A percentile compares a stretch with the other conserved stretches of the same genome.
Conservation (phyloP, 2,113 vertebrate species). For the Plecturocebus donacophilus region DNA sequence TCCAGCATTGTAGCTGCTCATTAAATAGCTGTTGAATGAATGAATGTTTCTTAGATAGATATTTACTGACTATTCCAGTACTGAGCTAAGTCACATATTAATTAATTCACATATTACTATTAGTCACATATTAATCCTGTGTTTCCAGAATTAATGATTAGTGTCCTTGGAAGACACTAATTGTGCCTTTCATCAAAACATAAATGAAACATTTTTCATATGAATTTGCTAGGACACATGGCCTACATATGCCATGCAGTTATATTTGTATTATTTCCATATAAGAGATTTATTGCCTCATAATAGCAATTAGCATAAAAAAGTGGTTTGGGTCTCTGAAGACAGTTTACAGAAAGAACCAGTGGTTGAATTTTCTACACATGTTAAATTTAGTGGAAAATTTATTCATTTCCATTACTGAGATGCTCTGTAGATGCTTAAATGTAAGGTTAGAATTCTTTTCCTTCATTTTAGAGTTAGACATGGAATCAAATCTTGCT, state of each 20-base stretch:
- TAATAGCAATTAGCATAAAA: conserved; percentile 60
- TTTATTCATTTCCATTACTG: neutral
- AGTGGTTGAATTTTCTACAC: conserved; percentile 27
- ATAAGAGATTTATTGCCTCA: conserved; percentile 59
- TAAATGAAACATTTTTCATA: conserved; percentile 64
- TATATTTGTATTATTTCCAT: conserved; percentile 55
- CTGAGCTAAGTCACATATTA: conserved; percentile 31
- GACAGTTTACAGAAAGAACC: conserved; percentile 45
- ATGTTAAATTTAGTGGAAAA: neutral
- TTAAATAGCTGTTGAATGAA: conserved; percentile 26
- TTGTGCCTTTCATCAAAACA: conserved; percentile 63
- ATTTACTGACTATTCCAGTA: neutral
- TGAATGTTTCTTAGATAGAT: conserved; percentile 11
- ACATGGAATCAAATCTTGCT: conserved; percentile 43
- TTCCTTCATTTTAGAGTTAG: conserved; percentile 29
- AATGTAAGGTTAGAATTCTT: neutral
- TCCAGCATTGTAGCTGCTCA: neutral
- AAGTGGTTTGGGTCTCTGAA: conserved; percentile 54
- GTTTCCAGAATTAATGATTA: conserved; percentile 63
- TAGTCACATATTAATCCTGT: conserved; percentile 24
- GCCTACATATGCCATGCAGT: conserved; percentile 53
- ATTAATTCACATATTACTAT: neutral
- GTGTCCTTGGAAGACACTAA: conserved; percentile 57
- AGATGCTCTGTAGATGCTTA: neutral
- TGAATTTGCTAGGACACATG: conserved; percentile 62